Percentiles rank a stretch among this genome's conserved stretches.
phyloP scores from a whole-genome alignment of 2,888 invertebrate species.

The Macropis europaea region DNA sequence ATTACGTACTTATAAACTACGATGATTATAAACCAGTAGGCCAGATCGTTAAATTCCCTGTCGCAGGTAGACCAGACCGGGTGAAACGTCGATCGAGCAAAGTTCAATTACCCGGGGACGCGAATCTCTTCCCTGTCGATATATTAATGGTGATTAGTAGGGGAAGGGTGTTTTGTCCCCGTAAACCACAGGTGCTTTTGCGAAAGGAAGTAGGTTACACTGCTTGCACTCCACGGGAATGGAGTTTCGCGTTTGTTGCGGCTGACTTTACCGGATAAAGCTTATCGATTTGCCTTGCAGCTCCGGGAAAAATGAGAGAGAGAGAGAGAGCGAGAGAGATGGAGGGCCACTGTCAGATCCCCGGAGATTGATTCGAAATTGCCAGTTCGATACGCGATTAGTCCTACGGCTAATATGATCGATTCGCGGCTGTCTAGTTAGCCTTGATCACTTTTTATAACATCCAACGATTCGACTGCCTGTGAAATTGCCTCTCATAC shows the following conservation, averaged over 20 bases:
- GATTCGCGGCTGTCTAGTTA: constrained; percentile 17
- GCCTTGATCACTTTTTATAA: constrained; percentile 12
- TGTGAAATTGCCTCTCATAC: neutral
- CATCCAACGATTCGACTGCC: neutral
- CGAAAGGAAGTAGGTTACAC: constrained; percentile 29
- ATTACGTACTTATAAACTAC: too few relatives aligned
- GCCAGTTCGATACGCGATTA: constrained; percentile 20
- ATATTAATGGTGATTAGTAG: constrained; percentile 46
- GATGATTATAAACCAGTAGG: too few relatives aligned
- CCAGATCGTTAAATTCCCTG: too few relatives aligned
- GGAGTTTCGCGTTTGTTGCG: constrained; percentile 49
- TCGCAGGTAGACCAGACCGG: too few relatives aligned
- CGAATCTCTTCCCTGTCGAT: neutral
- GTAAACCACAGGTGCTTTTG: constrained; percentile 6
- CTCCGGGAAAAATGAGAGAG: constrained; percentile 45
- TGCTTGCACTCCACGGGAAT: constrained; percentile 38
- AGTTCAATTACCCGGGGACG: neutral
- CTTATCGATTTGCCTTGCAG: constrained; percentile 50
- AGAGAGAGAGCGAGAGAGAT: neutral
- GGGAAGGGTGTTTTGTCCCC: neutral
- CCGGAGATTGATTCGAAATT: constrained; percentile 59
- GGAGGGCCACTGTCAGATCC: constrained; percentile 14
- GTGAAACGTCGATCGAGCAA: neutral
- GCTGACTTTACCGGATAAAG: constrained; percentile 41
- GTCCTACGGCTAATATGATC: constrained; percentile 23